Evolutionary conservation across 2,888 invertebrate species (phyloP).

Genomic region (Anorthoa munda): DNA sequence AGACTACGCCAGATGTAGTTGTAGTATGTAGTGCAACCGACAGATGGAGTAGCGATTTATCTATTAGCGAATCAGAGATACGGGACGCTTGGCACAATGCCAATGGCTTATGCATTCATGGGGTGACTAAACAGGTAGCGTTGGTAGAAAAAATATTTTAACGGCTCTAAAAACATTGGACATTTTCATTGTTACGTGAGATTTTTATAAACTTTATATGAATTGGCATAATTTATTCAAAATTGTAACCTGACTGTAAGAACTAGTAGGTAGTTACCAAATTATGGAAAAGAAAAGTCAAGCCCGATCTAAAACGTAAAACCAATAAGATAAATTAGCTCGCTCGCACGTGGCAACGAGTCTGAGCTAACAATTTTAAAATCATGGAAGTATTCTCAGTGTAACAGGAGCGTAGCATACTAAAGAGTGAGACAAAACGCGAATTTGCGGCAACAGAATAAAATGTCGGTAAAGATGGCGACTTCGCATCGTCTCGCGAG

Average conservation of each 20-base stretch:
- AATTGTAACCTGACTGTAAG: neutral
- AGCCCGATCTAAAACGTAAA: neutral
- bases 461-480: slow-evolving; percentile 54
- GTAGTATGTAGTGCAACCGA: slow-evolving; percentile 57
- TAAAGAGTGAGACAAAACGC: slow-evolving; percentile 43
- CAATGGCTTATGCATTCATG: slow-evolving; percentile 75
- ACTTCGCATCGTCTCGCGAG: slow-evolving; percentile 46
- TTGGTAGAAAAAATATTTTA: slow-evolving; percentile 49
- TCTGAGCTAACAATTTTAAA: slow-evolving; percentile 12
- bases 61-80: slow-evolving; percentile 81
- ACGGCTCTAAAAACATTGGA: slow-evolving; percentile 25
- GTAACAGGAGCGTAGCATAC: slow-evolving; percentile 14
- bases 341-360: neutral
- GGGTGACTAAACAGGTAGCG: slow-evolving; percentile 70
- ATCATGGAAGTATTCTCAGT: slow-evolving; percentile 5
- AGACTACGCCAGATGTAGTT: slow-evolving; percentile 43
- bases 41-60: slow-evolving; percentile 75
- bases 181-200: neutral
- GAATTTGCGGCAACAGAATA: slow-evolving; percentile 56
- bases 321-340: neutral
- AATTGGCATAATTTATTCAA: neutral
- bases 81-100: slow-evolving; percentile 72
- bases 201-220: neutral
- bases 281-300: neutral
- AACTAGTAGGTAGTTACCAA: no score